Evolutionary conservation across 2,888 invertebrate species (phyloP).

Genomic region (Dicranocentrus wangi): DNA sequence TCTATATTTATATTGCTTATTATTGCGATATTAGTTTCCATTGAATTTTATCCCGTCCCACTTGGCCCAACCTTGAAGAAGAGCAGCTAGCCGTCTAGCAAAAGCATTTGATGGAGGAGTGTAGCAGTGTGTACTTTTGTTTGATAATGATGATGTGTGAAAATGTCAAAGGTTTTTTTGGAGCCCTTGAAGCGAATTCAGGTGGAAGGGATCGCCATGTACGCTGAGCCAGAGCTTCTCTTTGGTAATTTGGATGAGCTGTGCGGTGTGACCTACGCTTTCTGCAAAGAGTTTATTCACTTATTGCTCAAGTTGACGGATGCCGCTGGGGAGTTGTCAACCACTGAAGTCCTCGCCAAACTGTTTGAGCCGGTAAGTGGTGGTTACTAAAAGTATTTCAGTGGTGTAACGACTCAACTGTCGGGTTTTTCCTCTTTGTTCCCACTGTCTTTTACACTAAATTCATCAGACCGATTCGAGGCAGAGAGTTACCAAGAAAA

Average conservation of each 20-base stretch:
- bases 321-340: conserved; percentile 76
- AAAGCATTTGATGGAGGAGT: too few species aligned
- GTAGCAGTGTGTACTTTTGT: too few species aligned
- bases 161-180: conserved; percentile 78
- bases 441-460: too few species aligned
- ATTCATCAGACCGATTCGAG: neutral
- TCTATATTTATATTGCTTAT: too few species aligned
- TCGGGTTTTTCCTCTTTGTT: too few species aligned
- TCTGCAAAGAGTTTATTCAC: conserved; percentile 78
- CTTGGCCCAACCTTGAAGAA: too few species aligned
- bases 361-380: conserved; percentile 77
- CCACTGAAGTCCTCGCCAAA: conserved; percentile 78
- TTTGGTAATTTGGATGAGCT: conserved; percentile 80
- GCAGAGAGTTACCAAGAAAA: neutral
- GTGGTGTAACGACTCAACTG: too few species aligned
- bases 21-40: too few species aligned
- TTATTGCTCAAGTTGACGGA: conserved; percentile 76
- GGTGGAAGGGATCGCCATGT: conserved; percentile 80
- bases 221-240: conserved; percentile 79
- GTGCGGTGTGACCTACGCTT: conserved; percentile 79
- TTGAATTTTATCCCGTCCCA: too few species aligned
- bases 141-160: neutral
- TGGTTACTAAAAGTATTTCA: too few species aligned
- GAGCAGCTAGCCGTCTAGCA: too few species aligned
- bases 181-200: conserved; percentile 80